Base-by-base conservation (phyloP, 2,797 vertebrate genomes). In the Arctocebus calabarensis region DNA sequence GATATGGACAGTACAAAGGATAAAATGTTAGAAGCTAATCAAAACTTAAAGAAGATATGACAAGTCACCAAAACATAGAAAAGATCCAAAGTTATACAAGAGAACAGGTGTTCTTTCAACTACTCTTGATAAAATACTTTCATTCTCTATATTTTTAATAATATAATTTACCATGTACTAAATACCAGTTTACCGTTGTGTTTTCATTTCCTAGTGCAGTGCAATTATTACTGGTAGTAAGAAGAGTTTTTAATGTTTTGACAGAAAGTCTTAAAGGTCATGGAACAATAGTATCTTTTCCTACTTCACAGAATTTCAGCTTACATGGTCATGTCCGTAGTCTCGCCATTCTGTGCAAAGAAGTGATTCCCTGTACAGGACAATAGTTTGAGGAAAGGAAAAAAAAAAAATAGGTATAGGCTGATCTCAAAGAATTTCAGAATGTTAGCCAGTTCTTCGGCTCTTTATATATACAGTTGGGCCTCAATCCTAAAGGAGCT, bases 191-290 rank as follows among this genome's bases (percentile, higher is more conserved):
- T 61, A 66, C 7, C 74, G 19, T 71, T 64, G 62, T 64, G 16
- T 20, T 74, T 83, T 45, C 0, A 86, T 78, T 88, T 91, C 43
- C 52, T n/a, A 88, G 79, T 73, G 55, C 45, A 90, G 79, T 73
- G 55, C 0, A 64, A 13, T 70, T 73, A 70, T 57, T 68, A 66
- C 12, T 70, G 45, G 84, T 16, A 89, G 20, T 71, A 77, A 66
- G 23, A 59, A 64, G 57, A 43, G 7, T 16, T 94, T 89, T 91
- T 74, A 78, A 55, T 64, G 79, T 94, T 86, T 66, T 84, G 17
- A 71, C 37, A 86, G 89, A 37, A 77, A 78, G 73, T 43, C 68
- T 71, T 59, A 70, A 93, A 89, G 62, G 81, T 73, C 57, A 84
- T 32, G 23, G 37, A 40, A 59, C 27, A 92, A 55, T 0, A 77